A percentile compares a stretch with the other conserved stretches of the same genome.
Conservation (phyloP, 1,140 invertebrate species). For the Macrobrachium rosenbergii region DNA sequence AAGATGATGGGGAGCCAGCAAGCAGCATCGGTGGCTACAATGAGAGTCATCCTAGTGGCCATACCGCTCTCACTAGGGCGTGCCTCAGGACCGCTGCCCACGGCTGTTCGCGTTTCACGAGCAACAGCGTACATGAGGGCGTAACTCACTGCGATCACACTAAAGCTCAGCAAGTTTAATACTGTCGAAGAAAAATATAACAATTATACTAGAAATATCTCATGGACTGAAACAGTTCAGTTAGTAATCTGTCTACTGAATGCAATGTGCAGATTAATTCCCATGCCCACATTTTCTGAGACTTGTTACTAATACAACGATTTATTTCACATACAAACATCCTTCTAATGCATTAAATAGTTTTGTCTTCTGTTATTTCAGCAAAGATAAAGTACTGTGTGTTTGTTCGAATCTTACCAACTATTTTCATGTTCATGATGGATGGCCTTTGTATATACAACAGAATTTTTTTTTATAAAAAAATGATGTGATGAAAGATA, state of each 20-base stretch:
- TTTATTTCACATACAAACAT: no score
- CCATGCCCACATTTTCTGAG: no score
- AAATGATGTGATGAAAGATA: no score
- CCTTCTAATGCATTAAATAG: no score
- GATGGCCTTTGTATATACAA: no score
- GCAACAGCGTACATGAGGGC: constrained; percentile 75
- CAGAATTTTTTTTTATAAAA: no score
- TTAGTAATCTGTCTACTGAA: not conserved
- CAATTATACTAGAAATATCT: no score
- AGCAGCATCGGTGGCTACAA: constrained; percentile 75
- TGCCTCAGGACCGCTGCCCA: constrained; percentile 71
- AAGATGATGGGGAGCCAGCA: constrained; percentile 76
- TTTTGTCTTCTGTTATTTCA: no score
- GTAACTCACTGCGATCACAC: constrained; percentile 74
- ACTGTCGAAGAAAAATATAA: constrained; percentile 66
- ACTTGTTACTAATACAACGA: no score
- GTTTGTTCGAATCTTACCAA: no score
- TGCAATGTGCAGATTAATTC: not conserved
- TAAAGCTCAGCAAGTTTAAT: constrained; percentile 74
- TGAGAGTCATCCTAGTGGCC: constrained; percentile 74
- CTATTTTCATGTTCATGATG: no score
- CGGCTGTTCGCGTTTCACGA: constrained; percentile 72
- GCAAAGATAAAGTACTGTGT: no score
- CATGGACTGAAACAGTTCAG: not conserved
- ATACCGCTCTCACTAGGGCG: constrained; percentile 69